Percentiles rank a stretch among this genome's conserved stretches.
phyloP scores from a whole-genome alignment of 2,888 invertebrate species.

The Ptycholaimellus sp. region DNA sequence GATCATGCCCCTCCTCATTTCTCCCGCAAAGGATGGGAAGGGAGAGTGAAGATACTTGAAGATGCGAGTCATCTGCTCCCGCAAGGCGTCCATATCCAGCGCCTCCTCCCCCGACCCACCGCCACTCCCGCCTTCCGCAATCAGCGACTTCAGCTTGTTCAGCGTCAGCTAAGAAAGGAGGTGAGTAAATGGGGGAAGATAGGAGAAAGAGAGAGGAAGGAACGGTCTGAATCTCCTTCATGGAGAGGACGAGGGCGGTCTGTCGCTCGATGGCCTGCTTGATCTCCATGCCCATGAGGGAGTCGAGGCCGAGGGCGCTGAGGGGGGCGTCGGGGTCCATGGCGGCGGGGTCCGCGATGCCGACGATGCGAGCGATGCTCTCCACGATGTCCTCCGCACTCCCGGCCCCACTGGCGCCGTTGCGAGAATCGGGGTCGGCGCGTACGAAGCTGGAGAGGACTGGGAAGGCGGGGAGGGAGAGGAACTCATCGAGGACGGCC shows the following conservation, averaged over 20 bases:
- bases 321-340: constrained; percentile 47
- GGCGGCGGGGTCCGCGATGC: constrained; percentile 54
- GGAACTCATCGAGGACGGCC: constrained; percentile 54
- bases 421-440: constrained; percentile 39
- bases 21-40: no score
- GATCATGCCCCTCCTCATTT: background rate
- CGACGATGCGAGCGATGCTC: constrained; percentile 19
- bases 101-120: constrained; percentile 1
- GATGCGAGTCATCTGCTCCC: constrained; percentile 1
- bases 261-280: constrained; percentile 36
- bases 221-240: constrained; percentile 58
- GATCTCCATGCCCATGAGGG: constrained; percentile 87
- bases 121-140: no score
- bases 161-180: constrained; percentile 39
- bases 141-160: constrained; percentile 38
- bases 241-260: constrained; percentile 58
- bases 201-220: no score
- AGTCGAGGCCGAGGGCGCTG: constrained; percentile 88
- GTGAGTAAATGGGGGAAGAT: background rate
- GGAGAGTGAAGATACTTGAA: constrained; percentile 2
- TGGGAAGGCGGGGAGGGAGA: constrained; percentile 60
- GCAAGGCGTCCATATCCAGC: background rate
- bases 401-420: constrained; percentile 16
- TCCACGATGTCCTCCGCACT: constrained; percentile 28
- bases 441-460: constrained; percentile 60